Percentiles rank a stretch among this genome's conserved stretches.
phyloP scores from a whole-genome alignment of 2,888 invertebrate genomes.

The Melitaea athalia region DNA sequence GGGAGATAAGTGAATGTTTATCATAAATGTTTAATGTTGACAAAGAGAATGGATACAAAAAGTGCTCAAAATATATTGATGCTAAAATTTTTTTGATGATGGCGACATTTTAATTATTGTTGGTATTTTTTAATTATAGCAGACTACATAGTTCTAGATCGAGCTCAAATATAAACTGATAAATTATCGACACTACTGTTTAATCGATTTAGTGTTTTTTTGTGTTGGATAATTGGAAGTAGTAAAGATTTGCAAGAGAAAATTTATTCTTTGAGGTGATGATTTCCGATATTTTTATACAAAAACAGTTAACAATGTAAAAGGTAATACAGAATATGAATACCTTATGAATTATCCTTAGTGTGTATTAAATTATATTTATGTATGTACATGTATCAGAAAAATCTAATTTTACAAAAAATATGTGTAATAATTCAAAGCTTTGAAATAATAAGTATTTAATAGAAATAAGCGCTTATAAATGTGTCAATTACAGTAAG shows the following conservation, averaged over 20 bases:
- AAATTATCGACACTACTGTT: background rate
- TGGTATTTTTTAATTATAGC: background rate
- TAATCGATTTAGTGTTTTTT: background rate
- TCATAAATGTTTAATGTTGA: too few relatives aligned
- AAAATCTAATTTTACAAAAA: background rate
- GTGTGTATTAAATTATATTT: background rate
- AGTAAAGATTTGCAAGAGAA: too few relatives aligned
- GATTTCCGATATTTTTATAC: too few relatives aligned
- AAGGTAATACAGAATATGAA: too few relatives aligned
- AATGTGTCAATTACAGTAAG: conserved; percentile 33
- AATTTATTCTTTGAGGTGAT: too few relatives aligned
- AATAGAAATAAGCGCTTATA: conserved; percentile 18
- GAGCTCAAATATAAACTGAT: conserved; percentile 2
- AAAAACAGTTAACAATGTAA: too few relatives aligned
- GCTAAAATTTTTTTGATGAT: background rate
- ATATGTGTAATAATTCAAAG: conserved; percentile 3
- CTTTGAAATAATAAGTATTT: conserved; percentile 11
- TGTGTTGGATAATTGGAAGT: too few relatives aligned
- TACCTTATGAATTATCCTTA: background rate
- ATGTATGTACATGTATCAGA: background rate
- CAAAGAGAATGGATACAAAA: background rate
- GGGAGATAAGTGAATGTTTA: background rate
- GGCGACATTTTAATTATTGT: background rate
- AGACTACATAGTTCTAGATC: background rate
- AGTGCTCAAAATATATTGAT: conserved; percentile 1